Evolutionary conservation across 2,888 invertebrate species (phyloP), one percentile per base, ranked within the genome.

Genomic region (Cryptus viduatorius): DNA sequence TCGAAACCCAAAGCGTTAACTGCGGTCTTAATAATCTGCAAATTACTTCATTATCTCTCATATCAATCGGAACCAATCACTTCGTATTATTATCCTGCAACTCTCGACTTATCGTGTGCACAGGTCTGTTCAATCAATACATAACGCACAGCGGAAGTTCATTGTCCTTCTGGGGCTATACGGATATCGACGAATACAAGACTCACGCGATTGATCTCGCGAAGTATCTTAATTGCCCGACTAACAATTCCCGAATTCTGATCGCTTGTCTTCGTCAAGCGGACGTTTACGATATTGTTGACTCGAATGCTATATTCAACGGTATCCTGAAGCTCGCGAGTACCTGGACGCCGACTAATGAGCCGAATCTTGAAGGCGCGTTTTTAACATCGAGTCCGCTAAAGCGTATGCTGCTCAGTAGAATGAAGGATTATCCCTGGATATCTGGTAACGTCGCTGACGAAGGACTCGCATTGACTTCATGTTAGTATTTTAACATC

Each of bases 61-160:
- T 4, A 59, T 56, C 24, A 24, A 59, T 68, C 3, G 1, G 14
- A 19, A 19, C 56, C 8, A 53, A 2, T 53, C 3, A 19, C 16
- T 53, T 12, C 7, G 12, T 12, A 19, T 24, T 24, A 24, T 5
- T 8, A 24, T 12, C 4, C 10, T 3, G 3, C 14, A 31, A 61
- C 12, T 31, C 0, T 61, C n/a, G 31, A 31, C 4, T 56, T 65
- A 16, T 53, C 16, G n/a, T 3, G 56, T 67, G 67, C 67, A 12
- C 64, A 87, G 91, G 89, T 2, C 79, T 89, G 37, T 88, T 89
- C 65, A 77, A 89, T 61, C 85, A 77, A 59, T 87, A 85, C 46
- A 89, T 90, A 64, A 59, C 87, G 29, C 86, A 89, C 16, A 88
- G 89, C 46, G 90, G 89, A 77, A 86, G 59, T 56, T 78, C 77